phyloP scores from a whole-genome alignment of 2,797 vertebrate species.

The Gephyroberyx darwinii region DNA sequence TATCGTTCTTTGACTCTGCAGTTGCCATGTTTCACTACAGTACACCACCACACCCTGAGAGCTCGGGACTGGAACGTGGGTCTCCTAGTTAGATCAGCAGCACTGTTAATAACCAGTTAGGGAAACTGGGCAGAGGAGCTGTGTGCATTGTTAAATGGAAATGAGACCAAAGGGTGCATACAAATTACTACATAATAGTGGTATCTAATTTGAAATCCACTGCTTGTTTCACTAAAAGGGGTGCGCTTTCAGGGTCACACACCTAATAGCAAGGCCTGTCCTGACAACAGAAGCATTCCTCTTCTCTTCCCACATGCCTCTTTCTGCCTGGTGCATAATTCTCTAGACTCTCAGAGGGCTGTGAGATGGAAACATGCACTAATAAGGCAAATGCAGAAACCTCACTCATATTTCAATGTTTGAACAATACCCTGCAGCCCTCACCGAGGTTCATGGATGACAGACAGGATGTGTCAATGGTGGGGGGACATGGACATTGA shows the following conservation, averaged over 20 bases:
- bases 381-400: slow-evolving; percentile 57
- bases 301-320: slow-evolving; percentile 39
- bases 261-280: slow-evolving; percentile 73
- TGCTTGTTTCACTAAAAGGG: slow-evolving; percentile 77
- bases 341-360: slow-evolving; percentile 60
- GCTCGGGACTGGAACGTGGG: slow-evolving; percentile 63
- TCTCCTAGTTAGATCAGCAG: slow-evolving; percentile 65
- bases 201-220: slow-evolving; percentile 73
- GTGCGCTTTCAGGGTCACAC: slow-evolving; percentile 76
- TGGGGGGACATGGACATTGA: no score
- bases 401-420: slow-evolving; percentile 48
- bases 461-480: slow-evolving; percentile 50
- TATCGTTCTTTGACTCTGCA: slow-evolving; percentile 52
- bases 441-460: slow-evolving; percentile 38
- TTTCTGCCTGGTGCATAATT: slow-evolving; percentile 69
- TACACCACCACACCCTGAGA: slow-evolving; percentile 33
- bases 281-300: slow-evolving; percentile 70
- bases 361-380: slow-evolving; percentile 57
- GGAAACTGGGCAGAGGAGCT: slow-evolving; percentile 60
- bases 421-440: slow-evolving; percentile 37
- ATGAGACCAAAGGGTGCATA: slow-evolving; percentile 72
- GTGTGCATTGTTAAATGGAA: slow-evolving; percentile 73
- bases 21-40: slow-evolving; percentile 50
- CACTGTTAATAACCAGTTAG: slow-evolving; percentile 72
- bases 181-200: slow-evolving; percentile 73